A percentile compares a stretch with the other conserved stretches of the same genome.
phyloP scores from a whole-genome alignment of 1,140 invertebrate species.

The Melipona quadrifasciata region DNA sequence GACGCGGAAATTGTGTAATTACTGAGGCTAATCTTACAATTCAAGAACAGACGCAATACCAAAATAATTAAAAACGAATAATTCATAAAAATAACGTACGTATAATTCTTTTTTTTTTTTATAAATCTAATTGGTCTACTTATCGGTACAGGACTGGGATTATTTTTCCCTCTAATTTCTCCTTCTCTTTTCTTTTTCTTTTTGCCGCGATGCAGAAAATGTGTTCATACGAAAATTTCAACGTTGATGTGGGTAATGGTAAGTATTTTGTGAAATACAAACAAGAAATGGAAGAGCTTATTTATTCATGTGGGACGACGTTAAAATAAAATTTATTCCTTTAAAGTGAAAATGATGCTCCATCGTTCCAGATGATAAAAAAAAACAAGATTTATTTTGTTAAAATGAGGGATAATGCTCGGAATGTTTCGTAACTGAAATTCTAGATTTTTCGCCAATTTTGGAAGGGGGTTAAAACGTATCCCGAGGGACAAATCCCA shows the following conservation, averaged over 20 bases:
- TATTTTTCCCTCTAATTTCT: not conserved
- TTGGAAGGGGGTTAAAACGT: not conserved
- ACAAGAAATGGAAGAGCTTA: too few relatives aligned
- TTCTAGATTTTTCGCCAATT: not conserved
- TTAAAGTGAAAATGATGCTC: too few relatives aligned
- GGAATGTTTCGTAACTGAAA: not conserved
- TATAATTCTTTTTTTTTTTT: not conserved
- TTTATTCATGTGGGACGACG: too few relatives aligned
- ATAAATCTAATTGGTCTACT: not conserved
- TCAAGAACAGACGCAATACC: not conserved
- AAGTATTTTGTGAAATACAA: too few relatives aligned
- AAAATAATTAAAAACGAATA: not conserved
- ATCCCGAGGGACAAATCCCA: constrained; percentile 37
- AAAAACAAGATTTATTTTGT: not conserved
- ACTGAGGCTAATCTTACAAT: not conserved
- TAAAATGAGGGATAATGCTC: not conserved
- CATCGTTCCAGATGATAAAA: too few relatives aligned
- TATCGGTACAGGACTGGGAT: not conserved
- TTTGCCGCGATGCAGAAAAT: too few relatives aligned
- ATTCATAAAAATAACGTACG: too few relatives aligned
- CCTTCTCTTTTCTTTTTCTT: too few relatives aligned
- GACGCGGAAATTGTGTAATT: constrained; percentile 29
- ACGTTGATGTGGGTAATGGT: too few relatives aligned
- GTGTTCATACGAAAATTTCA: too few relatives aligned
- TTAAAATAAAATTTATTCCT: too few relatives aligned